phyloP scores from a whole-genome alignment of 2,113 vertebrate genomes.

The Ellobius talpinus region DNA sequence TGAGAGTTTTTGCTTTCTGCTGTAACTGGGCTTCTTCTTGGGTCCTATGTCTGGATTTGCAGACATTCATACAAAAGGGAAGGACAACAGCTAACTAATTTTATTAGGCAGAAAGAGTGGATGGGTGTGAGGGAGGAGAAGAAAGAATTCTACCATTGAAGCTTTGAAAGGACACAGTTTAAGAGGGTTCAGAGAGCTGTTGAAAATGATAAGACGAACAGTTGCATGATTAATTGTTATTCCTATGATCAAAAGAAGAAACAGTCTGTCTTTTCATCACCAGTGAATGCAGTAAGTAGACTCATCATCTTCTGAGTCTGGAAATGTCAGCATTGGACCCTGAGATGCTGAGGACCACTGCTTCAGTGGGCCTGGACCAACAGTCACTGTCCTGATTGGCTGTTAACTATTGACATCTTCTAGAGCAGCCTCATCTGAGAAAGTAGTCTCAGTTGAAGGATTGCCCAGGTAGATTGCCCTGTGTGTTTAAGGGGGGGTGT shows the following conservation, averaged over 20 bases:
- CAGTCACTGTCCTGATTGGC: not conserved
- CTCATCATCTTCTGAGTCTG: not conserved
- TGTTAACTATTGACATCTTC: too few relatives aligned
- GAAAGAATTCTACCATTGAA: slow-evolving; percentile 59
- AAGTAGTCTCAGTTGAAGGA: not conserved
- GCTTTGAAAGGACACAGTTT: slow-evolving; percentile 61
- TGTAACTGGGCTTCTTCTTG: slow-evolving; percentile 11
- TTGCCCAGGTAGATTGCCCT: not conserved
- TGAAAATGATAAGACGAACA: slow-evolving; percentile 73
- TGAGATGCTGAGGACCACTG: not conserved
- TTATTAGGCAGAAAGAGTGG: slow-evolving; percentile 47
- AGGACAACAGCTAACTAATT: slow-evolving; percentile 72
- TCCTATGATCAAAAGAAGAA: slow-evolving; percentile 72
- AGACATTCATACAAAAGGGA: slow-evolving; percentile 41
- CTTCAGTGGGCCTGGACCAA: not conserved
- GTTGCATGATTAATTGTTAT: slow-evolving; percentile 65
- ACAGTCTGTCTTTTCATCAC: slow-evolving; percentile 53
- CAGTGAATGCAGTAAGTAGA: not conserved
- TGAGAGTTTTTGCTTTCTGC: slow-evolving; percentile 59
- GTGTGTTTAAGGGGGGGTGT: too few relatives aligned
- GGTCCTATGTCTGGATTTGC: slow-evolving; percentile 60
- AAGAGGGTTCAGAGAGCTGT: slow-evolving; percentile 50
- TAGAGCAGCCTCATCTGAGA: not conserved
- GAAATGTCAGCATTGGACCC: not conserved
- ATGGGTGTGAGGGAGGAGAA: not conserved